A percentile compares a stretch with the other conserved stretches of the same genome.
Evolutionary conservation across 1,140 invertebrate species (phyloP).

Genomic region (Drosophila malerkotliana): DNA sequence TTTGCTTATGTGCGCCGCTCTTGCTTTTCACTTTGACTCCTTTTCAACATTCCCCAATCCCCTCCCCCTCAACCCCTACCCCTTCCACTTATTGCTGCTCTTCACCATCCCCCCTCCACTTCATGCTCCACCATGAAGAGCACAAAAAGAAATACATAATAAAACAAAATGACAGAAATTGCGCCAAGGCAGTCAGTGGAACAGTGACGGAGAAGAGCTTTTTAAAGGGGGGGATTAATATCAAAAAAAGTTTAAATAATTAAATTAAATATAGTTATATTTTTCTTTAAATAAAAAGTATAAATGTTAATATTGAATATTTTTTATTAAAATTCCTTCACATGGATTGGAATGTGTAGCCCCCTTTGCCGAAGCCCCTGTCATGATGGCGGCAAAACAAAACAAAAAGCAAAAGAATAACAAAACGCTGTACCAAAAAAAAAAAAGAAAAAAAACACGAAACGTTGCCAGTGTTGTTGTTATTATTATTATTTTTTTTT

Average conservation of each 20-base stretch:
- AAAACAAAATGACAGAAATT: slow-evolving; percentile 64
- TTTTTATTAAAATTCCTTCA: neutral
- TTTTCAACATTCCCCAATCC: slow-evolving; percentile 50
- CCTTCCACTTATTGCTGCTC: slow-evolving; percentile 3
- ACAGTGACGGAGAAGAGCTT: slow-evolving; percentile 5
- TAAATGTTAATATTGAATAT: neutral
- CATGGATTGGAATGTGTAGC: neutral
- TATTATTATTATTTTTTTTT: slow-evolving; percentile 17
- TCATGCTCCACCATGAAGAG: slow-evolving; percentile 31
- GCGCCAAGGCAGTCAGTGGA: slow-evolving; percentile 52
- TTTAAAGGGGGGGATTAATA: neutral
- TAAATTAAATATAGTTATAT: neutral
- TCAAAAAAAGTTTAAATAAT: neutral
- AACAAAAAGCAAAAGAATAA: slow-evolving; percentile 80
- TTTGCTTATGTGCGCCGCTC: slow-evolving; percentile 53
- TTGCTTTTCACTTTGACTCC: slow-evolving; percentile 77
- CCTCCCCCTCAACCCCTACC: neutral
- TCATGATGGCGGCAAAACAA: slow-evolving; percentile 59
- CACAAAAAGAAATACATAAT: slow-evolving; percentile 65
- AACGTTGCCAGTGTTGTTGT: slow-evolving; percentile 49
- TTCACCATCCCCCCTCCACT: neutral
- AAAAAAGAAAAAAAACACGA: slow-evolving; percentile 67
- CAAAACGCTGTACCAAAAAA: slow-evolving; percentile 63
- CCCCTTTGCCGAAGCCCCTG: slow-evolving; percentile 42
- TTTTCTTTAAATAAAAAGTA: too few species aligned